Conservation (phyloP, 2,797 vertebrate species). For the Salmo trutta region DNA sequence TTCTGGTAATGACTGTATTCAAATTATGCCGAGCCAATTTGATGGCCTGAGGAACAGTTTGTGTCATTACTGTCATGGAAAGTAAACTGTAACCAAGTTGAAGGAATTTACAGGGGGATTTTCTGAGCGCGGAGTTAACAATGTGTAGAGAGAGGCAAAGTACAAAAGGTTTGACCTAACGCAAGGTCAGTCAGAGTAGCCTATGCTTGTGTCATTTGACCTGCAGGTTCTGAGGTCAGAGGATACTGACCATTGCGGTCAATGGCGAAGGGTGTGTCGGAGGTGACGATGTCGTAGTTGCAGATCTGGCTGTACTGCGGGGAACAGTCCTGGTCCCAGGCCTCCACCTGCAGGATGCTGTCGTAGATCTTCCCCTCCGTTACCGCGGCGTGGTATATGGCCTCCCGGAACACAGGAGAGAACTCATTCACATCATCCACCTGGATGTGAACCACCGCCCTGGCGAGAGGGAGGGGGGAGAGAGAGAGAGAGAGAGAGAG, state of each 20-base stretch:
- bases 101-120: background rate
- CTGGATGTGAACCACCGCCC: constrained; percentile 96
- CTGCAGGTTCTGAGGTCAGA: background rate
- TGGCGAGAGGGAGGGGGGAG: constrained; percentile 49
- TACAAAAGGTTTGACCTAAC: background rate
- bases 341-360: constrained; percentile 95
- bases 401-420: constrained; percentile 89
- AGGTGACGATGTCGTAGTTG: constrained; percentile 93
- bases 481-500: constrained; percentile 7
- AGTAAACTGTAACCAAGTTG: background rate
- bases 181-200: background rate
- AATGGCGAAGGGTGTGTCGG: constrained; percentile 92
- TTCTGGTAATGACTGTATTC: background rate
- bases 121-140: background rate
- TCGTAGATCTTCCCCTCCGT: constrained; percentile 96
- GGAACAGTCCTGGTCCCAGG: constrained; percentile 93
- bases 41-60: background rate
- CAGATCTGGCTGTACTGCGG: constrained; percentile 98
- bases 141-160: background rate
- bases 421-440: constrained; percentile 97
- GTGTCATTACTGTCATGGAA: background rate
- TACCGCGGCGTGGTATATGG: constrained; percentile 83
- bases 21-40: background rate
- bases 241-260: constrained; percentile 91
- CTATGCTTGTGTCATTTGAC: background rate